Percentiles rank a stretch among this genome's conserved stretches.
Evolutionary conservation across 2,113 vertebrate species (phyloP).

Genomic region (Myrmecophaga tridactyla): DNA sequence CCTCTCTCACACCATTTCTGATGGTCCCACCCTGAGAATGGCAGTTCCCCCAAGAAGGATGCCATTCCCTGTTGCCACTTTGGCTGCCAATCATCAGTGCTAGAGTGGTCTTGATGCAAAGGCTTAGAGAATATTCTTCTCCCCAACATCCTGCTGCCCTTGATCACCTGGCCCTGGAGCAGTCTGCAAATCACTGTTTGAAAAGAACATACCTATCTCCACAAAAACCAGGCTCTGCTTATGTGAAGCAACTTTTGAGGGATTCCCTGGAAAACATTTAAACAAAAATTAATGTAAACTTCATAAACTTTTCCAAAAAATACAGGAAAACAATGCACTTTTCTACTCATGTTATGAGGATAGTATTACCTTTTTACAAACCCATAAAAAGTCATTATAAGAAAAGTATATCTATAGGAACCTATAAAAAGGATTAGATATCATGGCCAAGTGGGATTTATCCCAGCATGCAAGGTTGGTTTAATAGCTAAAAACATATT

Average conservation of each 20-base stretch:
- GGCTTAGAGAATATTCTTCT: neutral
- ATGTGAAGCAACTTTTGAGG: neutral
- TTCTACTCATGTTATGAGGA: neutral
- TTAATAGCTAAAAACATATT: neutral
- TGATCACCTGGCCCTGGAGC: neutral
- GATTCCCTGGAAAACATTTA: neutral
- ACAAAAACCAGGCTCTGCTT: neutral
- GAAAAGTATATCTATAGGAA: neutral
- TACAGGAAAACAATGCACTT: neutral
- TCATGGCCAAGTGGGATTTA: neutral
- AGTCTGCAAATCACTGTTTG: neutral
- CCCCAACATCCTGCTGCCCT: neutral
- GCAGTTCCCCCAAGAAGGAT: neutral
- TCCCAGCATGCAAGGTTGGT: neutral
- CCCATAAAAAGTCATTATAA: too few relatives aligned
- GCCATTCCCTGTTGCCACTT: neutral
- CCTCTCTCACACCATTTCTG: neutral
- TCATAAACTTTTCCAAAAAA: neutral
- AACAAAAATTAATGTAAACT: neutral
- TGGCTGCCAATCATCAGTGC: neutral
- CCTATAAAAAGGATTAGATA: neutral
- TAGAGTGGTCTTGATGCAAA: neutral
- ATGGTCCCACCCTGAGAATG: too few relatives aligned
- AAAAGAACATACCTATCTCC: neutral
- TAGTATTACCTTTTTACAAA: neutral